Base-by-base conservation (phyloP, 2,888 invertebrate species). In the Luffia ferchaultella region DNA sequence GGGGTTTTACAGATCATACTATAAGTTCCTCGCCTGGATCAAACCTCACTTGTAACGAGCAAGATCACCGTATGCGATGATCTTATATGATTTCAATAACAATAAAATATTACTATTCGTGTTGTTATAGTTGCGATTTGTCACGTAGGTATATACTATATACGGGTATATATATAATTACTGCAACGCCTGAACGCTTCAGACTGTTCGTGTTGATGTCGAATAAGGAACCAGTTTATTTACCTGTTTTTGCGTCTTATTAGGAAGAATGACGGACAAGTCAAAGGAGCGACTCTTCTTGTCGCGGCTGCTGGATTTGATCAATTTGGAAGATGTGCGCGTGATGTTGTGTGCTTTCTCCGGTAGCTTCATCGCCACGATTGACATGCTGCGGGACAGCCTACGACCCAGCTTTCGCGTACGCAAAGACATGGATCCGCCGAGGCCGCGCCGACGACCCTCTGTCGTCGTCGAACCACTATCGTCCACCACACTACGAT, bases 201-300 rank as follows among this genome's bases (percentile, higher is more conserved):
- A n/a, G n/a, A n/a, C n/a, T n/a, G n/a, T n/a, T n/a, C n/a, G n/a
- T n/a, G n/a, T n/a, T n/a, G n/a, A n/a, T n/a, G n/a, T n/a, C n/a
- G n/a, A n/a, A n/a, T n/a, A n/a, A n/a, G n/a, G n/a, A n/a, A n/a
- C 49, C 49, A 51, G 9, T 45, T 42, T 50, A 67, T 73, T 79
- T 73, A 89, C 89, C 82, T 87, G 86, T 73, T 84, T 85, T 62
- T 88, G 88, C 9, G 87, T 84, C 73, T 88, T 89, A 63, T 89
- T 89, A 30, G 89, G 89, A 42, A 87, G 85, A 61, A 89, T 88
- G 53, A 88, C 83, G 15, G 88, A 87, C 52, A 89, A 82, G 58
- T 89, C 88, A 58, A 88, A 84, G 46, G 85, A 72, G 60, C 86
- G 77, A 56, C 85, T 85, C 61, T 86, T 86, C 60, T 87, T 85